These are phyloP conservation scores for Centruroides sculpturatus DNA, from an alignment of 1,140 invertebrate species.

Conservation along the genomic window DNA sequence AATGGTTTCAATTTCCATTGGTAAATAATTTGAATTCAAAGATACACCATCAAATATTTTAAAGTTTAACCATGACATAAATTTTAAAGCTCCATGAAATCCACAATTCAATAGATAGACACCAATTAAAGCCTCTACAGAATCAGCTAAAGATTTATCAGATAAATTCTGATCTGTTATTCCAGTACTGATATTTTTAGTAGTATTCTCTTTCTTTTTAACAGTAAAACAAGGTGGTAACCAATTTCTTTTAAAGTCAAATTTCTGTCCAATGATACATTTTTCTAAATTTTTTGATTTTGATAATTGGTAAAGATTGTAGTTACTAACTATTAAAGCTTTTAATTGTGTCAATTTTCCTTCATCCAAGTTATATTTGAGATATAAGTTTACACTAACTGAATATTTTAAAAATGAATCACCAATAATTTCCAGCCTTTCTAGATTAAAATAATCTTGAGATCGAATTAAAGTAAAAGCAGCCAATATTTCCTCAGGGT, in stretches of 20 bases:
- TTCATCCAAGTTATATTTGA: conserved; percentile 52
- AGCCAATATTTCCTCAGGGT: conserved; percentile 31
- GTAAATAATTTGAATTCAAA: not conserved
- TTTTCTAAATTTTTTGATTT: conserved; percentile 32
- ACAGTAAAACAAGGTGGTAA: conserved; percentile 45
- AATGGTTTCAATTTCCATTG: not conserved
- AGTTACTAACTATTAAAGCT: conserved; percentile 60
- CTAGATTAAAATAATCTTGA: conserved; percentile 63
- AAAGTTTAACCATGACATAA: conserved; percentile 51
- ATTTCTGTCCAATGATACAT: conserved; percentile 41
- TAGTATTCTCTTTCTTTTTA: not conserved
- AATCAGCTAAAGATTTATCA: conserved; percentile 58
- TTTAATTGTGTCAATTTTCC: conserved; percentile 61
- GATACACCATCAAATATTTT: not conserved
- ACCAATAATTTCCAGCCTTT: conserved; percentile 69
- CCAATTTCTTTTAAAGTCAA: conserved; percentile 48
- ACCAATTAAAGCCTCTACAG: conserved; percentile 68
- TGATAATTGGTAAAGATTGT: conserved; percentile 54
- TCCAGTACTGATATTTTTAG: too few relatives aligned
- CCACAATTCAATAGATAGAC: conserved; percentile 46
- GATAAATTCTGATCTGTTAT: conserved; percentile 33
- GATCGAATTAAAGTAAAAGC: conserved; percentile 55
- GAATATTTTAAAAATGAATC: conserved; percentile 79
- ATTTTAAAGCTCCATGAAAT: conserved; percentile 37
- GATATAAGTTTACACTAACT: conserved; percentile 52